These are phyloP conservation scores for Tineola bisselliella DNA, from an alignment of 2,888 invertebrate species.

Conservation along the genomic window DNA sequence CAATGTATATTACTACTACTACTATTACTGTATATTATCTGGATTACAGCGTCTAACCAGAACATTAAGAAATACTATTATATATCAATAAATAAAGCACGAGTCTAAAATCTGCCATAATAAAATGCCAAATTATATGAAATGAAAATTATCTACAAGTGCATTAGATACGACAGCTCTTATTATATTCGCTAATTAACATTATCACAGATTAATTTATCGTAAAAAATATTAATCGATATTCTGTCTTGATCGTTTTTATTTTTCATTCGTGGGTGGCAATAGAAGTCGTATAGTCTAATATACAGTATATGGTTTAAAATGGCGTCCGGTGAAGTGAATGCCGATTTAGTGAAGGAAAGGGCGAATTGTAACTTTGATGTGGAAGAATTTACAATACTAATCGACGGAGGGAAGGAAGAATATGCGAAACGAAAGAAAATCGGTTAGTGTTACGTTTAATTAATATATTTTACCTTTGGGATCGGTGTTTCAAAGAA, in stretches of 20 bases:
- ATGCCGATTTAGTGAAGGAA: slow-evolving; percentile 75
- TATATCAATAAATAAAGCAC: too few relatives aligned
- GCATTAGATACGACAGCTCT: too few relatives aligned
- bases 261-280: not conserved
- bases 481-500: too few relatives aligned
- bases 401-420: slow-evolving; percentile 77
- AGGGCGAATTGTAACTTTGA: slow-evolving; percentile 77
- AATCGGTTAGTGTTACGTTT: slow-evolving; percentile 35
- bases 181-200: too few relatives aligned
- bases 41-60: too few relatives aligned
- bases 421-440: slow-evolving; percentile 73
- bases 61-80: too few relatives aligned
- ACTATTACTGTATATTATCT: too few relatives aligned
- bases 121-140: not conserved
- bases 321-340: slow-evolving; percentile 34
- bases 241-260: not conserved
- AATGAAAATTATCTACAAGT: too few relatives aligned
- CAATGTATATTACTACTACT: too few relatives aligned
- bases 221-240: not conserved
- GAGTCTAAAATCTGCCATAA: too few relatives aligned
- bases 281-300: not conserved
- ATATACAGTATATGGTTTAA: not conserved
- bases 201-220: slow-evolving; percentile 3
- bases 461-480: not conserved
- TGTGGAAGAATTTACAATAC: slow-evolving; percentile 76